Percentiles rank a stretch among this genome's conserved stretches.
Evolutionary conservation across 2,113 vertebrate species (phyloP).

Genomic region (Gila orcuttii): DNA sequence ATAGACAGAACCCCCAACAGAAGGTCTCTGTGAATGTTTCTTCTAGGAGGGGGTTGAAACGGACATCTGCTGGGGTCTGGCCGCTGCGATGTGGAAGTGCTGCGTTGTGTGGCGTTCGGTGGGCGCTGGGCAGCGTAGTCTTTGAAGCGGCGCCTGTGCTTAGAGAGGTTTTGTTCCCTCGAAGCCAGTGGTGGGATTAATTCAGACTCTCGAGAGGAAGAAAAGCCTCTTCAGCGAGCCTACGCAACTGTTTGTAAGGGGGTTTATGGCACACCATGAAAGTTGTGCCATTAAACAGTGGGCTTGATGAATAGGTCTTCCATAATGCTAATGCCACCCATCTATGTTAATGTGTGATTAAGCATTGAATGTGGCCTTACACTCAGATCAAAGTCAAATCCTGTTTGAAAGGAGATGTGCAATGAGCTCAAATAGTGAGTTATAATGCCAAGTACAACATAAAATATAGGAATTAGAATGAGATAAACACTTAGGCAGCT

Average conservation of each 20-base stretch:
- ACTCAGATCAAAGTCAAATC: constrained; percentile 44
- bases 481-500: not conserved
- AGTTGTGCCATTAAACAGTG: constrained; percentile 35
- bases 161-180: constrained; percentile 44
- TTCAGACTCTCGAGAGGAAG: constrained; percentile 48
- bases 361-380: constrained; percentile 34
- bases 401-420: constrained; percentile 22
- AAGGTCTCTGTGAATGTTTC: constrained; percentile 31
- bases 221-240: constrained; percentile 40
- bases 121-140: constrained; percentile 50
- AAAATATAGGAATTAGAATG: not conserved
- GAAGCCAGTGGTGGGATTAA: constrained; percentile 44
- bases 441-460: constrained; percentile 18
- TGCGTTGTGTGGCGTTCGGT: constrained; percentile 58
- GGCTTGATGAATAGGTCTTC: constrained; percentile 49
- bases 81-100: constrained; percentile 9
- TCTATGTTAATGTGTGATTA: constrained; percentile 36
- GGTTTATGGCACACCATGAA: constrained; percentile 36
- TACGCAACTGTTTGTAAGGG: constrained; percentile 21
- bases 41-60: constrained; percentile 27
- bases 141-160: constrained; percentile 66
- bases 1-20: constrained; percentile 6
- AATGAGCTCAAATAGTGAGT: not conserved
- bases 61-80: constrained; percentile 77
- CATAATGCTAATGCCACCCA: constrained; percentile 39